These are phyloP conservation scores for Rhaphigaster nebulosa DNA, from an alignment of 2,888 invertebrate genomes.

Conservation along the genomic window DNA sequence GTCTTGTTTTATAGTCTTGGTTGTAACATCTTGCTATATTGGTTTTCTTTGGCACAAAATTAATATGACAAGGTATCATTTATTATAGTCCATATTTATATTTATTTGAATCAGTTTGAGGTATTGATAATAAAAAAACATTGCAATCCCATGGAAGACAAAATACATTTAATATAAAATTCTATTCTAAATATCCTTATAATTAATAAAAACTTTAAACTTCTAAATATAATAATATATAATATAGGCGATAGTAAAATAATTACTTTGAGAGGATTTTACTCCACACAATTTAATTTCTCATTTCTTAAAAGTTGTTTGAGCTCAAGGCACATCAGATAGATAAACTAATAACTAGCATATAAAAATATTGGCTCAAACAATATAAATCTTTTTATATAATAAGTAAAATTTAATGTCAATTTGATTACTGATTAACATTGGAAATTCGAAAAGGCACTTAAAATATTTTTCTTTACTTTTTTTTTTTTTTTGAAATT, in stretches of 20 bases:
- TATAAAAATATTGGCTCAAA: constrained; percentile 23
- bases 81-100: background rate
- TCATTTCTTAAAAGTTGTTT: constrained; percentile 8
- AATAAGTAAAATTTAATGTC: background rate
- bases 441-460: background rate
- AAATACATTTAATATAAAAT: constrained; percentile 11
- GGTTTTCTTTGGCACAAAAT: background rate
- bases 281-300: background rate
- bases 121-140: background rate
- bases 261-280: background rate
- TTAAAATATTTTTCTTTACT: too few species aligned
- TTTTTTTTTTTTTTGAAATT: background rate
- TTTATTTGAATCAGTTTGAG: background rate
- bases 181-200: background rate
- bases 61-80: background rate
- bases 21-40: background rate
- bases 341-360: background rate
- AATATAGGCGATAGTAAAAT: constrained; percentile 10
- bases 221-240: background rate
- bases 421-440: background rate
- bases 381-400: background rate
- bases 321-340: constrained; percentile 14
- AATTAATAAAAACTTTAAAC: background rate
- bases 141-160: constrained; percentile 35
- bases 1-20: too few species aligned